Conservation (phyloP, 2,888 invertebrate genomes). For the Ariolimax columbianus region DNA sequence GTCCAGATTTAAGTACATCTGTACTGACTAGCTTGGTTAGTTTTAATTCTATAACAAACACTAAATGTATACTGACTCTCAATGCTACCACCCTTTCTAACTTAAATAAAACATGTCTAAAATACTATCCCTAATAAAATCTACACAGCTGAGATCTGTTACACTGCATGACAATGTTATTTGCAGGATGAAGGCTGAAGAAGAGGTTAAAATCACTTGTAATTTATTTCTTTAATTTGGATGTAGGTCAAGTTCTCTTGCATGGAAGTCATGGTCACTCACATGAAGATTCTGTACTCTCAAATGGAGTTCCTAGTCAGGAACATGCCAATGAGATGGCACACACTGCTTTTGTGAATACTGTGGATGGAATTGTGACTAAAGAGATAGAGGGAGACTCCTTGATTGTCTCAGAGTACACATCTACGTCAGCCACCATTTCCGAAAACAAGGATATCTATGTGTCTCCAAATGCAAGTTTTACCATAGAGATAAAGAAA, state of each 20-base stretch:
- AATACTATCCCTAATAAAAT: too few species aligned
- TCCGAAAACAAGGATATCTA: conserved; percentile 38
- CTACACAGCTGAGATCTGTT: too few species aligned
- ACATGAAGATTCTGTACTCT: conserved; percentile 60
- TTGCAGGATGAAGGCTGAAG: too few species aligned
- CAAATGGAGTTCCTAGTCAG: conserved; percentile 54
- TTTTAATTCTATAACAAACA: too few species aligned
- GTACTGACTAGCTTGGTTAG: too few species aligned
- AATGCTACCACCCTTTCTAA: too few species aligned
- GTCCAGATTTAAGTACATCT: too few species aligned
- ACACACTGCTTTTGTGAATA: background rate
- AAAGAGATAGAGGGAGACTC: conserved; percentile 20
- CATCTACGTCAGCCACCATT: background rate
- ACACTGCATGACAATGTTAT: too few species aligned
- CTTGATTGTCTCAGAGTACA: conserved; percentile 1
- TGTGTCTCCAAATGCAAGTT: background rate
- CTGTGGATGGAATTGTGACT: conserved; percentile 9
- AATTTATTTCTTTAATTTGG: too few species aligned
- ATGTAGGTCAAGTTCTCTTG: conserved; percentile 49
- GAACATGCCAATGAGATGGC: background rate
- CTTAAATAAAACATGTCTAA: too few species aligned
- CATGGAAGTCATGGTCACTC: conserved; percentile 65
- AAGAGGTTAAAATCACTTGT: too few species aligned
- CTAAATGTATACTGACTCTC: too few species aligned
- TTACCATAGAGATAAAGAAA: conserved; percentile 45